Conservation (phyloP, 1,140 invertebrate species). For the Acyrthosiphon pisum region DNA sequence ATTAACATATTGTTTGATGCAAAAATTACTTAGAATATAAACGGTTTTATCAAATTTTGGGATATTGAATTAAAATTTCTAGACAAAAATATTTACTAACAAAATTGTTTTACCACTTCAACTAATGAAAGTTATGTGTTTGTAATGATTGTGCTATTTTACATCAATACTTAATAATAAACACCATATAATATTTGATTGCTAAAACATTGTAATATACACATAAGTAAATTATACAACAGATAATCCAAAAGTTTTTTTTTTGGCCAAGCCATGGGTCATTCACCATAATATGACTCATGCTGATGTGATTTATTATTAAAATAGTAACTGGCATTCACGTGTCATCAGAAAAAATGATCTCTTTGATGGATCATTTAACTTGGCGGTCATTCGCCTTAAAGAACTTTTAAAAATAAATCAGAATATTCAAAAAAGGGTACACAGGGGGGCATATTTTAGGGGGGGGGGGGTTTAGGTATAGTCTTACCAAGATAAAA, state of each 20-base stretch:
- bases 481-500: background rate
- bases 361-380: slow-evolving; percentile 52
- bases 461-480: background rate
- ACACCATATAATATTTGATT: background rate
- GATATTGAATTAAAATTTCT: background rate
- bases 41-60: background rate
- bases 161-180: background rate
- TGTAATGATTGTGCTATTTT: background rate
- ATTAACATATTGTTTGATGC: background rate
- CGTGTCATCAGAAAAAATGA: slow-evolving; percentile 53
- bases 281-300: slow-evolving; percentile 54
- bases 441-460: background rate
- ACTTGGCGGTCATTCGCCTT: slow-evolving; percentile 48
- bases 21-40: background rate
- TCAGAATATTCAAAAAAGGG: background rate
- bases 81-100: background rate
- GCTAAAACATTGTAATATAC: background rate
- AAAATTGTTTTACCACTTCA: background rate
- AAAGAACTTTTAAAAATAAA: slow-evolving; percentile 34
- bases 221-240: slow-evolving; percentile 11
- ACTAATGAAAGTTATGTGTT: background rate
- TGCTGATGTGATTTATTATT: slow-evolving; percentile 54
- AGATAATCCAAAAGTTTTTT: slow-evolving; percentile 29
- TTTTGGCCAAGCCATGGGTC: slow-evolving; percentile 47
- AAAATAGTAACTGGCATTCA: slow-evolving; percentile 53